Evolutionary conservation across 2,797 vertebrate genomes (phyloP).

Genomic region (Coranthus polyacanthus): DNA sequence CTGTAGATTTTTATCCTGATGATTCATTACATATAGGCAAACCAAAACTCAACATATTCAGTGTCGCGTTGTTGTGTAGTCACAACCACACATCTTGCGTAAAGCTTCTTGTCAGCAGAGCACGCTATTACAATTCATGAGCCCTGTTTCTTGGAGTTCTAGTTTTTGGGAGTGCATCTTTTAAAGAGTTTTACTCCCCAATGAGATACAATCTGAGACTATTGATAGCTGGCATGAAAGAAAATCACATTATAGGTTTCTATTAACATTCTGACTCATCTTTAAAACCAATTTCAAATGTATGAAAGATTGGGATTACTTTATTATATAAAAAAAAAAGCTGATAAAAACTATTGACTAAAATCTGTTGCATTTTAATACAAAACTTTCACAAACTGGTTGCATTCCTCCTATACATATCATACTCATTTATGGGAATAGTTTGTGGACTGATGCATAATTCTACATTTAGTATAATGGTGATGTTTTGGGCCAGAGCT

Average conservation of each 20-base stretch:
- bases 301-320: slow-evolving; percentile 4
- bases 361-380: slow-evolving; percentile 1
- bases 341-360: slow-evolving; percentile 15
- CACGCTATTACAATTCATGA: slow-evolving; percentile 1
- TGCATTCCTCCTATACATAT: slow-evolving; percentile 4
- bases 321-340: slow-evolving; percentile 10
- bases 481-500: slow-evolving; percentile 37
- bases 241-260: slow-evolving; percentile 26
- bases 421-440: neutral
- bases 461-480: slow-evolving; percentile 30
- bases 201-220: slow-evolving; percentile 22
- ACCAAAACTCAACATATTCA: slow-evolving; percentile 5
- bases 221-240: slow-evolving; percentile 27
- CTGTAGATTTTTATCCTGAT: slow-evolving; percentile 3
- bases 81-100: slow-evolving; percentile 3
- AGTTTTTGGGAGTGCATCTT: neutral
- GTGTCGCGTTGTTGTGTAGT: neutral
- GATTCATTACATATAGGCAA: slow-evolving; percentile 19
- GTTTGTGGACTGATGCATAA: neutral
- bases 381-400: neutral
- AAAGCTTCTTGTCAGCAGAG: slow-evolving; percentile 3
- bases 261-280: slow-evolving; percentile 18
- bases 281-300: slow-evolving; percentile 3
- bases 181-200: slow-evolving; percentile 5
- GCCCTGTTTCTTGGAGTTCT: neutral